Percentiles rank a stretch among this genome's conserved stretches.
Conservation (phyloP, 1,140 invertebrate genomes). For the Carposina sasakii region DNA sequence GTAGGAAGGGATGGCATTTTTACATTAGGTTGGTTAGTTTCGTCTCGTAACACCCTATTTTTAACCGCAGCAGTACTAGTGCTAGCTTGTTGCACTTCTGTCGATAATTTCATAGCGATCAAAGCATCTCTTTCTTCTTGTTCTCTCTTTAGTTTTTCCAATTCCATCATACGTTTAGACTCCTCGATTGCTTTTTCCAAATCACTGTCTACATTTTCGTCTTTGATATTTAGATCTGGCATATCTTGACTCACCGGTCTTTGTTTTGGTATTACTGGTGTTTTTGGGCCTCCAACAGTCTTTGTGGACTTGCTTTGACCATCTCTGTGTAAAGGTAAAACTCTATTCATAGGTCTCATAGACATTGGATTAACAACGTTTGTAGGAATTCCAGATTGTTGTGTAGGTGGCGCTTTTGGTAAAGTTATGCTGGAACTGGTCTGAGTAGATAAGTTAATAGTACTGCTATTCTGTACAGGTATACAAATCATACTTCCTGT, state of each 20-base stretch:
- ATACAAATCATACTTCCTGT: conserved; percentile 56
- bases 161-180: conserved; percentile 67
- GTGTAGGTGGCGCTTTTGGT: conserved; percentile 74
- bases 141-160: conserved; percentile 61
- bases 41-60: conserved; percentile 16
- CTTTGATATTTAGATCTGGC: conserved; percentile 69
- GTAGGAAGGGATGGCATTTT: conserved; percentile 59
- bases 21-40: conserved; percentile 27
- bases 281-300: conserved; percentile 36
- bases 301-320: conserved; percentile 63
- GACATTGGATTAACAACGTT: conserved; percentile 79
- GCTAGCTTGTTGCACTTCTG: conserved; percentile 50
- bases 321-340: conserved; percentile 79
- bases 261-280: conserved; percentile 43
- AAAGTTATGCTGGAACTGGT: conserved; percentile 73
- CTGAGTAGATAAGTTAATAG: conserved; percentile 65
- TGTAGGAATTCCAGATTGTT: conserved; percentile 76
- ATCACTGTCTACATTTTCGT: conserved; percentile 66
- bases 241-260: conserved; percentile 65
- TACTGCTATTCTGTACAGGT: conserved; percentile 55
- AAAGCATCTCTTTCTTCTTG: conserved; percentile 55
- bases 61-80: conserved; percentile 36
- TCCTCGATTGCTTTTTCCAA: conserved; percentile 71
- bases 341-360: conserved; percentile 81
- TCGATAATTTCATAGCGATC: conserved; percentile 45